Conservation (phyloP, 2,113 vertebrate genomes). For the Eupsittula cactorum region DNA sequence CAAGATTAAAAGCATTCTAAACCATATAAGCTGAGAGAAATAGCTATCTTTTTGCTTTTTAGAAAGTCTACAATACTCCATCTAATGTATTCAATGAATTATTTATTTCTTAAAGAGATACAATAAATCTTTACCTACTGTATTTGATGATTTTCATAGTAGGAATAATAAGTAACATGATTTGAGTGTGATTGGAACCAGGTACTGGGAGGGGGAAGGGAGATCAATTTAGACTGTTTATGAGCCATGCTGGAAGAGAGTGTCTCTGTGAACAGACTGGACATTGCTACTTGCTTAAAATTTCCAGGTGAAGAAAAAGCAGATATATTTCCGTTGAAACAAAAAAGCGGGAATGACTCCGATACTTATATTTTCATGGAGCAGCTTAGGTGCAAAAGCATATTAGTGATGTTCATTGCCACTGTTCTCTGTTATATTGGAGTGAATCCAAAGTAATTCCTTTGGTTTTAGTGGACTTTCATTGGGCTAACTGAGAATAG, state of each 20-base stretch:
- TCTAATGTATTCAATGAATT: slow-evolving; percentile 72
- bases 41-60: slow-evolving; percentile 66
- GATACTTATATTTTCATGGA: slow-evolving; percentile 3
- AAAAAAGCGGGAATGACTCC: not conserved
- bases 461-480: slow-evolving; percentile 54
- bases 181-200: slow-evolving; percentile 59
- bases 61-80: slow-evolving; percentile 64
- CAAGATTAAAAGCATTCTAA: slow-evolving; percentile 67
- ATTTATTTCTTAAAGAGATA: slow-evolving; percentile 74
- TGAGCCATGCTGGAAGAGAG: not conserved
- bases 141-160: slow-evolving; percentile 72
- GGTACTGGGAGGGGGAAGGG: slow-evolving; percentile 25
- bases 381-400: slow-evolving; percentile 22
- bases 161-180: slow-evolving; percentile 71
- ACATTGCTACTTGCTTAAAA: not conserved
- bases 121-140: slow-evolving; percentile 72
- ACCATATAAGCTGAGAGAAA: slow-evolving; percentile 43
- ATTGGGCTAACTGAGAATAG: slow-evolving; percentile 39
- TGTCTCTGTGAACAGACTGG: not conserved
- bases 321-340: not conserved
- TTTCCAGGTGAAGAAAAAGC: not conserved
- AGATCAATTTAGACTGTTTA: slow-evolving; percentile 47
- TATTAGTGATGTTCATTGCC: not conserved
- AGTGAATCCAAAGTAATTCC: slow-evolving; percentile 44
- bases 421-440: not conserved